Evolutionary conservation across 2,797 vertebrate genomes (phyloP), one percentile per base, ranked within the genome.

Genomic region (Podargus strigoides): DNA sequence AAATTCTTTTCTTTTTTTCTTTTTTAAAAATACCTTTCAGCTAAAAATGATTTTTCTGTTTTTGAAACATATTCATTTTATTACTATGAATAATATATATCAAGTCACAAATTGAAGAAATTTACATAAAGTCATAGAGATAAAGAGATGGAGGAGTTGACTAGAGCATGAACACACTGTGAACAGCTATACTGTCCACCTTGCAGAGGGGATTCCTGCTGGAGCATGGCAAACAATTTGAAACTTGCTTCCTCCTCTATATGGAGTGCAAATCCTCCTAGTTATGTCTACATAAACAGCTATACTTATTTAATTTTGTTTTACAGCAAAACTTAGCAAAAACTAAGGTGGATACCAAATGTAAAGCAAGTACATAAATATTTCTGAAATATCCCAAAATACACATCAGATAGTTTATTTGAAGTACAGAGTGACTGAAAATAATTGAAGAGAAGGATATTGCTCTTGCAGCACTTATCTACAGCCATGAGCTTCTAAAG

Each of bases 401-500:
- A 36, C 26, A n/a, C 6, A 36, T 73, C 21, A 68, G 39, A 81
- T 22, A 84, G 77, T 27, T 59, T 94, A 94, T 97, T 94, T 97
- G 93, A 97, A 97, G 85, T 76, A 95, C 49, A 27, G 46, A 73
- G 93, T 91, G 90, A 93, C 86, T 84, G 90, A 91, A 97, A 97
- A 96, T 89, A 87, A 92, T 95, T 96, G 78, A 94, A 92, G 93
- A 95, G 68, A 90, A 95, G 22, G 90, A 94, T 96, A 96, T 96
- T 97, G 92, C 85, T 92, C 93, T 98, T 94, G 66, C 8, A 96
- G 93, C 93, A 96, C 88, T 97, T 96, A 81, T 62, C 70, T 84
- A 85, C 88, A 95, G 77, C 67, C 72, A 87, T 74, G 50, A 85
- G 89, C 81, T 97, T 97, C 95, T 96, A 89, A 95, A 97, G 89